phyloP scores from a whole-genome alignment of 2,888 invertebrate genomes.

The Erynnis tages region DNA sequence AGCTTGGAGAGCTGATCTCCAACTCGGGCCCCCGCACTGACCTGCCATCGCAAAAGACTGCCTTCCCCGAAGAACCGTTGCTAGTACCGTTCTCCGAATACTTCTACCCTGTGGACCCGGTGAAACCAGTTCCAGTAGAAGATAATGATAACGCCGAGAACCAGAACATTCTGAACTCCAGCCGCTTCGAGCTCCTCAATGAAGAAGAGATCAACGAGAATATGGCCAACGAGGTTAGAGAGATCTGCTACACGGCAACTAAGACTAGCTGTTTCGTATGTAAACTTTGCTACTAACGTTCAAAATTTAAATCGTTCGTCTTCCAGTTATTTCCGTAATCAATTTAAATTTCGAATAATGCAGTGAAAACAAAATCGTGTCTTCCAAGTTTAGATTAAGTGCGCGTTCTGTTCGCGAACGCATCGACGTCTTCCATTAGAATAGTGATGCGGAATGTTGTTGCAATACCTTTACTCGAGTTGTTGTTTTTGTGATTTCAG shows the following conservation, averaged over 20 bases:
- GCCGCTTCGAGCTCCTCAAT: constrained; percentile 64
- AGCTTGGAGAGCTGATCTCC: constrained; percentile 81
- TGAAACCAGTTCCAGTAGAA: constrained; percentile 66
- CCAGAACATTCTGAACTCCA: constrained; percentile 67
- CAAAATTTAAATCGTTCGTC: constrained; percentile 35
- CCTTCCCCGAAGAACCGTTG: constrained; percentile 66
- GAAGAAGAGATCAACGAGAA: constrained; percentile 79
- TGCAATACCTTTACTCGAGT: constrained; percentile 40
- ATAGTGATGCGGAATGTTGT: constrained; percentile 57
- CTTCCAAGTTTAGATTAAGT: constrained; percentile 75
- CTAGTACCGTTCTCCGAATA: constrained; percentile 66
- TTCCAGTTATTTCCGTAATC: constrained; percentile 38
- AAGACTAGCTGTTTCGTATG: constrained; percentile 68
- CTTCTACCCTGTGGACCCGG: constrained; percentile 67
- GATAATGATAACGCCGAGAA: constrained; percentile 72
- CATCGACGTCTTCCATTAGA: constrained; percentile 76
- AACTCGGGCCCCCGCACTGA: constrained; percentile 66
- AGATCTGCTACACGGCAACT: constrained; percentile 73
- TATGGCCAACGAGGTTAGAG: constrained; percentile 80
- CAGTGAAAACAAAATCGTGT: constrained; percentile 80
- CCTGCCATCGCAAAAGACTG: constrained; percentile 76
- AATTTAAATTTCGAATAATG: constrained; percentile 50
- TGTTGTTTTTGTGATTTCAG: constrained; percentile 45
- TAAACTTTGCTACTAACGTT: constrained; percentile 63
- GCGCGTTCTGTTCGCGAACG: constrained; percentile 49